Percentiles rank a stretch among this genome's conserved stretches.
Conservation (phyloP, 2,113 vertebrate species). For the Natator depressus region DNA sequence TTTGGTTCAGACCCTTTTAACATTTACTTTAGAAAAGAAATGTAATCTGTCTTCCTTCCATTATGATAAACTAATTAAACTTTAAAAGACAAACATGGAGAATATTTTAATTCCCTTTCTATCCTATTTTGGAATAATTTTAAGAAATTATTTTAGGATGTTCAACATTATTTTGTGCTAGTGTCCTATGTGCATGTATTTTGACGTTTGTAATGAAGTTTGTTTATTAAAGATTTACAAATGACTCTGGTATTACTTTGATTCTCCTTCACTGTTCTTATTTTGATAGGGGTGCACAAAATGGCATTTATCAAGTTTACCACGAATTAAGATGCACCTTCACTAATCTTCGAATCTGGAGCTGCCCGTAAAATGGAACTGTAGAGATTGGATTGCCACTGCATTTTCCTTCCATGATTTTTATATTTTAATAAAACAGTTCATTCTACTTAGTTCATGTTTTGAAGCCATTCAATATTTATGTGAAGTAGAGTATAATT, state of each 20-base stretch:
- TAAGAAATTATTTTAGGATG: background rate
- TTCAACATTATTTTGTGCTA: background rate
- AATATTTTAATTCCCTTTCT: background rate
- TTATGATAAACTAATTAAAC: background rate
- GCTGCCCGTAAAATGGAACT: constrained; percentile 7
- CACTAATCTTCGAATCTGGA: constrained; percentile 16
- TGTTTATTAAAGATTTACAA: background rate
- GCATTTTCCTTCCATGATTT: background rate
- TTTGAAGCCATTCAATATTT: constrained; percentile 63
- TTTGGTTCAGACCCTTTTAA: background rate
- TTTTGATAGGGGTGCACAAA: background rate
- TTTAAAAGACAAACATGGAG: background rate
- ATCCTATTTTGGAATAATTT: background rate
- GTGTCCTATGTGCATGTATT: background rate
- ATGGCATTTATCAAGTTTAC: background rate
- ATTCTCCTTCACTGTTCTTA: background rate
- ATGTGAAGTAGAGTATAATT: constrained; percentile 42
- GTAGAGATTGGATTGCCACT: constrained; percentile 13
- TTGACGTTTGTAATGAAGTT: background rate
- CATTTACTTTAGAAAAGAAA: background rate
- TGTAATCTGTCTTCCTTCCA: background rate
- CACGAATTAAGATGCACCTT: constrained; percentile 14
- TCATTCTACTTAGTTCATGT: constrained; percentile 43
- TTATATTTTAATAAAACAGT: constrained; percentile 60
- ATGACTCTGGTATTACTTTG: background rate